Percentiles rank a stretch among this genome's conserved stretches.
These are phyloP conservation scores for Varanus komodoensis DNA, from an alignment of 2,113 vertebrate genomes.

Conservation along the genomic window DNA sequence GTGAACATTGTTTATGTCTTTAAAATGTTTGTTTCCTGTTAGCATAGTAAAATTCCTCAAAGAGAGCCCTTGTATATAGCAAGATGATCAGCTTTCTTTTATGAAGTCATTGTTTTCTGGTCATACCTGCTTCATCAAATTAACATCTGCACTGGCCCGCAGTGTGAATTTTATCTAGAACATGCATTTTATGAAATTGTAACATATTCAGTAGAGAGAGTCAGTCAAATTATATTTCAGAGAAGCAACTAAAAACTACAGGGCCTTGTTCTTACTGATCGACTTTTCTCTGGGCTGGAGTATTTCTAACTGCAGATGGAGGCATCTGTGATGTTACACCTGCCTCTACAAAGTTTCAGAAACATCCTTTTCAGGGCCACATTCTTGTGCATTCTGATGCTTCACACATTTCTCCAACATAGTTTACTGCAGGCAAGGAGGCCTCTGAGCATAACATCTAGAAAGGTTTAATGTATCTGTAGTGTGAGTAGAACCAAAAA, in stretches of 20 bases:
- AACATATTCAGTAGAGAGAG: neutral
- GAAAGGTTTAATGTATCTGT: neutral
- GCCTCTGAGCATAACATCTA: neutral
- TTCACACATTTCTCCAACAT: neutral
- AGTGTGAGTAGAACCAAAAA: neutral
- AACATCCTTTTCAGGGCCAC: too few species aligned
- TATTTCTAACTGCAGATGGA: neutral
- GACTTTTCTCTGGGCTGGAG: neutral
- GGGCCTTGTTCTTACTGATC: neutral
- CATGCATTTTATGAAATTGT: neutral
- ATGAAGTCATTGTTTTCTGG: neutral
- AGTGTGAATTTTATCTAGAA: neutral
- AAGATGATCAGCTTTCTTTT: conserved; percentile 22
- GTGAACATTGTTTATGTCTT: conserved; percentile 22
- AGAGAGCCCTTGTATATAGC: conserved; percentile 5
- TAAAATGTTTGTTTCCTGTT: conserved; percentile 29
- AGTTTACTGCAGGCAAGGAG: neutral
- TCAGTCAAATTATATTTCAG: conserved; percentile 31
- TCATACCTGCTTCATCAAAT: neutral
- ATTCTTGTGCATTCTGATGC: neutral
- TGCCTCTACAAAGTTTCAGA: neutral
- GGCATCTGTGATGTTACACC: neutral
- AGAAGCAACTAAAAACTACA: neutral
- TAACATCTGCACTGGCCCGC: neutral
- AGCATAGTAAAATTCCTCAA: neutral